Evolutionary conservation across 2,888 invertebrate species (phyloP), one percentile per base, ranked within the genome.

Genomic region (Cabera pusaria): DNA sequence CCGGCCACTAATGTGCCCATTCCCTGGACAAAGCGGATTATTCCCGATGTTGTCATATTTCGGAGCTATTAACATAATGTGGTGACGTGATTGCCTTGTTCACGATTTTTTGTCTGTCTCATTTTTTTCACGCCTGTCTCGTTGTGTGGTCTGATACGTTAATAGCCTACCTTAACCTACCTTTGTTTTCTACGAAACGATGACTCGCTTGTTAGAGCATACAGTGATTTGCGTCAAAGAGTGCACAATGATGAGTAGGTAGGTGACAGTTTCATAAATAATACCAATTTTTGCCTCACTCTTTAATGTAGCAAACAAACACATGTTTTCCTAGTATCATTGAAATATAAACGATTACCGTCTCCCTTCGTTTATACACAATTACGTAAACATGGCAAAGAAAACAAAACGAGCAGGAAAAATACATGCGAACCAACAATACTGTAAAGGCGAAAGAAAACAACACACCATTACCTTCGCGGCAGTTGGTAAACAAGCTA

Each of bases 11-110:
- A 82, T 79, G 77, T 72, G 68, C 56, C 77, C 73, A 74, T 77
- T 74, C 67, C 59, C 54, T 63, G 80, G 75, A 80, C 78, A 86
- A 88, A 86, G 87, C 69, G 86, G 87, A 86, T 88, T 88, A 87
- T 73, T 64, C 67, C 65, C 67, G 52, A 72, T 80, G 82, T 78
- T 80, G 83, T 85, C 83, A 84, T 82, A 84, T 83, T 74, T 72
- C 63, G 35, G 52, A 59, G 57, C 72, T 79, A 83, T 86, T 86
- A 87, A 64, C 83, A 82, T 87, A 85, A 85, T 84, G 69, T 68
- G 75, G 60, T 76, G 80, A 80, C 74, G 73, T 69, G 72, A 72
- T 80, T 74, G 64, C 60, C 74, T 75, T 75, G 74, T 78, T 74
- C 66, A 49, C 55, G 49, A 44, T 45, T 59, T 63, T 69, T 72